phyloP scores from a whole-genome alignment of 2,888 invertebrate genomes.

The Zelleria hepariella region DNA sequence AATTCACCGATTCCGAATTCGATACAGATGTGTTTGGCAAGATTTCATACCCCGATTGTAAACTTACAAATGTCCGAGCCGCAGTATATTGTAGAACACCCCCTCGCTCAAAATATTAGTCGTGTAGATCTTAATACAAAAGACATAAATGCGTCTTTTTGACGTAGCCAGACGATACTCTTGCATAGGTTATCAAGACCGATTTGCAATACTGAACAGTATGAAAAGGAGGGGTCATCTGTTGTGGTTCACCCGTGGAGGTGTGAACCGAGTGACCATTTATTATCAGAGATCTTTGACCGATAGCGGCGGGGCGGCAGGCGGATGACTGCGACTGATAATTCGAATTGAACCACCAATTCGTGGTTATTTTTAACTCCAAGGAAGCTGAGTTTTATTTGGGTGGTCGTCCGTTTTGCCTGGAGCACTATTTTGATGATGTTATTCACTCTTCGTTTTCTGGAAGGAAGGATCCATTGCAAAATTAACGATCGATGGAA shows the following conservation, averaged over 20 bases:
- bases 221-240: too few species aligned
- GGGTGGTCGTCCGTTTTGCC: too few species aligned
- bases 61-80: conserved; percentile 38
- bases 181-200: too few species aligned
- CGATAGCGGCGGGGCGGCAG: background rate
- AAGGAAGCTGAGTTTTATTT: background rate
- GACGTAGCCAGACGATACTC: too few species aligned
- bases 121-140: background rate
- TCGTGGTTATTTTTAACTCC: background rate
- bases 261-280: conserved; percentile 24
- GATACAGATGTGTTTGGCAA: conserved; percentile 51
- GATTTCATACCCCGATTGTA: conserved; percentile 55
- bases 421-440: too few species aligned
- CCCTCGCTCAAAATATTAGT: too few species aligned
- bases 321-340: background rate
- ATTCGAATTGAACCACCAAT: background rate
- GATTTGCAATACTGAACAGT: too few species aligned
- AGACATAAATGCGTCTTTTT: background rate
- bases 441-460: too few species aligned
- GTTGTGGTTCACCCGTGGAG: too few species aligned
- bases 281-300: conserved; percentile 19
- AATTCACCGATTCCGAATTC: conserved; percentile 49
- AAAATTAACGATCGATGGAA: too few species aligned
- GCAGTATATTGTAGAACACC: conserved; percentile 22
- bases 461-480: too few species aligned